Percentiles rank a stretch among this genome's conserved stretches.
These are phyloP conservation scores for Lysandra bellargus DNA, from an alignment of 2,888 invertebrate genomes.

Conservation along the genomic window DNA sequence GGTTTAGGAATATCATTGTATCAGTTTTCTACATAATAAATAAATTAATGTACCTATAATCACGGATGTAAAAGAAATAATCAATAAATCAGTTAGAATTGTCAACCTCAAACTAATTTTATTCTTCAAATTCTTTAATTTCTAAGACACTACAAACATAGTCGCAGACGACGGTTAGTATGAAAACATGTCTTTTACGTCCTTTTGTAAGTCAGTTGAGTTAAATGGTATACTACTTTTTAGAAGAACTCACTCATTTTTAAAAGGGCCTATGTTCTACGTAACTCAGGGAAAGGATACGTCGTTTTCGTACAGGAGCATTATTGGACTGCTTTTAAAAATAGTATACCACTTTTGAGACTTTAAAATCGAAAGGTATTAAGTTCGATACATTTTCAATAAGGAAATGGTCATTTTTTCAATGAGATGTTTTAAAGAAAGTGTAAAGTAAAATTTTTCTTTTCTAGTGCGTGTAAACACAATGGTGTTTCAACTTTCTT, in stretches of 20 bases:
- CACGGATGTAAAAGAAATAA: too few species aligned
- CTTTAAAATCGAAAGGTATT: slow-evolving; percentile 45
- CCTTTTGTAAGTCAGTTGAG: slow-evolving; percentile 1
- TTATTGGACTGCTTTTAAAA: slow-evolving; percentile 34
- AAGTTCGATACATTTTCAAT: slow-evolving; percentile 39
- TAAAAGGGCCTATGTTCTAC: slow-evolving; percentile 33
- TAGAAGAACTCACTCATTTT: slow-evolving; percentile 24
- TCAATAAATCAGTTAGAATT: neutral
- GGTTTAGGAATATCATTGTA: neutral
- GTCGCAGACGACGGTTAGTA: neutral
- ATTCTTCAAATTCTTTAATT: neutral
- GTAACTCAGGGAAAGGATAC: slow-evolving; percentile 35
- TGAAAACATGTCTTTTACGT: neutral
- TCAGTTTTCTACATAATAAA: neutral
- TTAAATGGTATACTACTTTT: slow-evolving; percentile 37
- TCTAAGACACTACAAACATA: neutral
- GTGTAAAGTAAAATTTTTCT: slow-evolving; percentile 47
- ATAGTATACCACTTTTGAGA: slow-evolving; percentile 51
- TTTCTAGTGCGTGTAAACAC: slow-evolving; percentile 53
- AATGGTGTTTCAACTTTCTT: slow-evolving; percentile 28
- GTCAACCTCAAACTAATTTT: neutral
- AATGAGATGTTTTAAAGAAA: slow-evolving; percentile 49
- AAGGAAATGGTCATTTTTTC: slow-evolving; percentile 14
- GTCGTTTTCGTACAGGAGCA: slow-evolving; percentile 26
- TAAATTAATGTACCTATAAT: too few species aligned